These are phyloP conservation scores for Cephalopterus ornatus DNA, from an alignment of 2,113 vertebrate genomes.

Conservation along the genomic window DNA sequence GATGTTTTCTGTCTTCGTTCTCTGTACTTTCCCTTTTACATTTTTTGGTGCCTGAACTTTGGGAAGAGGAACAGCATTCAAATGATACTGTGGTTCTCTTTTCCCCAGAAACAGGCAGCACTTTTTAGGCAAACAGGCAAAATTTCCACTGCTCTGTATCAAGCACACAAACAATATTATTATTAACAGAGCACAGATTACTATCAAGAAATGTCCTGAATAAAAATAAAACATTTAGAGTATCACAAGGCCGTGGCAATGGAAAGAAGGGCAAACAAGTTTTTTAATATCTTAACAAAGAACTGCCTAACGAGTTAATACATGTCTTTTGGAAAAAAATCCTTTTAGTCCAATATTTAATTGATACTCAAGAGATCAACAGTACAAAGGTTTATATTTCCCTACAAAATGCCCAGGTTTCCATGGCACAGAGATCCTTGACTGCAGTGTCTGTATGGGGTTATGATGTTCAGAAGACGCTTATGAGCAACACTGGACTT, in stretches of 20 bases:
- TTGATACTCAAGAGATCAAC: background rate
- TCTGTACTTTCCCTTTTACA: background rate
- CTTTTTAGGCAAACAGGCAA: background rate
- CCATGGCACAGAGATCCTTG: background rate
- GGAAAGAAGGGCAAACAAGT: background rate
- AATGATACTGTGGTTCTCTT: background rate
- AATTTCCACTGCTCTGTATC: background rate
- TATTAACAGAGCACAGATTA: background rate
- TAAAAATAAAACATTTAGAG: background rate
- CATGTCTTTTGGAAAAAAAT: background rate
- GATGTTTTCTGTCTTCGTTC: background rate
- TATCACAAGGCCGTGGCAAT: background rate
- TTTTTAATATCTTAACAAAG: background rate
- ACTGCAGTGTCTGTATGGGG: rapidly evolving
- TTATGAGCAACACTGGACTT: background rate
- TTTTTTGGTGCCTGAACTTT: background rate
- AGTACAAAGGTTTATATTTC: background rate
- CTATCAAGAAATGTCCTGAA: background rate
- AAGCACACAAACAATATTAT: background rate
- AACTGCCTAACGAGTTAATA: background rate
- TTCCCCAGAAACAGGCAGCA: background rate
- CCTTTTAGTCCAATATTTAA: background rate
- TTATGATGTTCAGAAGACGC: background rate
- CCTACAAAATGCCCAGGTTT: background rate
- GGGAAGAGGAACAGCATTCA: background rate